Evolutionary conservation across 1,140 invertebrate species (phyloP).

Genomic region (Trachymyrmex septentrionalis): DNA sequence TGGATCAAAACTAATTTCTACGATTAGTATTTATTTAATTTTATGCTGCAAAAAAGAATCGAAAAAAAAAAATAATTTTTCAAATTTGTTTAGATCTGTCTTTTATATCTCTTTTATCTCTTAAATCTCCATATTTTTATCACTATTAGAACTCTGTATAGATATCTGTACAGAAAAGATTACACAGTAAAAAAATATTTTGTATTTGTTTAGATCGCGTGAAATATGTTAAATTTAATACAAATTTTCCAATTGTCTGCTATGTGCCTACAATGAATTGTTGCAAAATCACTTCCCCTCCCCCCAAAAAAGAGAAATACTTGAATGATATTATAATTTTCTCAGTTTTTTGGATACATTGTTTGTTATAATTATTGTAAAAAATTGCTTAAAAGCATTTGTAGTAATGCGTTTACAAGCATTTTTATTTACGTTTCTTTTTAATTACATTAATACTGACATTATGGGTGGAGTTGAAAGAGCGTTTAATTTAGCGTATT

Average conservation of each 20-base stretch:
- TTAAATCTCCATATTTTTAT: not conserved
- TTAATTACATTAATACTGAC: conserved; percentile 19
- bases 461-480: conserved; percentile 13
- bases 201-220: too few species aligned
- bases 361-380: not conserved
- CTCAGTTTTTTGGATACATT: not conserved
- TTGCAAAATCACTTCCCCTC: not conserved
- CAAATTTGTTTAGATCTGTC: not conserved
- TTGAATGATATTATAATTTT: conserved; percentile 8
- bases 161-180: not conserved
- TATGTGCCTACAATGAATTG: too few species aligned
- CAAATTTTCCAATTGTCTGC: too few species aligned
- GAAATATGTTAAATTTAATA: too few species aligned
- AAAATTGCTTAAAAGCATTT: not conserved
- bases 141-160: not conserved
- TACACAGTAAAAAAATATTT: too few species aligned
- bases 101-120: not conserved
- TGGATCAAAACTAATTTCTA: not conserved
- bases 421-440: conserved; percentile 20
- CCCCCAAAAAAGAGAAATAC: not conserved
- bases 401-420: not conserved
- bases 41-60: not conserved
- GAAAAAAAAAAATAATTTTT: not conserved
- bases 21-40: not conserved
- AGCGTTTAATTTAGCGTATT: not conserved